A percentile compares a stretch with the other conserved stretches of the same genome.
Conservation (phyloP, 2,113 vertebrate species). For the Grammomys surdaster region DNA sequence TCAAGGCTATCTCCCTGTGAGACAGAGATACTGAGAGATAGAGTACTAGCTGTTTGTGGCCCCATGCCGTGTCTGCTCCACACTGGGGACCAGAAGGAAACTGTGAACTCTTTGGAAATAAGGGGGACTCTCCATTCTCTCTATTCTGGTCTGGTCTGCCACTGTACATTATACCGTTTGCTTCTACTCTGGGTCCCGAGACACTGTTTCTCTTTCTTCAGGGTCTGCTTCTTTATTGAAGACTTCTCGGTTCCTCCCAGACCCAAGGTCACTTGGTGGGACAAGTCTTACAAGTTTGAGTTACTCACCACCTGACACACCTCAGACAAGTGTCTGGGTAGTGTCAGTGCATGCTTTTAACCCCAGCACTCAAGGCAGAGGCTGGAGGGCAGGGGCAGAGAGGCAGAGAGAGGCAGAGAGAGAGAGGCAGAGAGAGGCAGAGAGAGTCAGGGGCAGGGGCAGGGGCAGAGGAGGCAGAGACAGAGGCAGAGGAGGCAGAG, state of each 20-base stretch:
- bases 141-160: neutral
- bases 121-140: neutral
- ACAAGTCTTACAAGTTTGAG: neutral
- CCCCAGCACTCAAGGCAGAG: too few species aligned
- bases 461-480: too few species aligned
- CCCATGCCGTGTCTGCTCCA: neutral
- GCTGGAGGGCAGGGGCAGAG: too few species aligned
- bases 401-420: too few species aligned
- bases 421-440: too few species aligned
- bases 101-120: neutral
- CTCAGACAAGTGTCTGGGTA: too few species aligned
- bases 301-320: neutral
- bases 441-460: neutral
- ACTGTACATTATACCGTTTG: neutral
- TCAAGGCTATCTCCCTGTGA: neutral
- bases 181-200: neutral
- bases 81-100: neutral
- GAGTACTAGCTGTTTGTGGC: neutral
- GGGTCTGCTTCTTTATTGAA: neutral
- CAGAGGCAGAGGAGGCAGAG: too few species aligned
- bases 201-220: neutral
- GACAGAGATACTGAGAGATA: neutral
- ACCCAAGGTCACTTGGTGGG: neutral
- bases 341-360: too few species aligned
- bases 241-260: neutral